Evolutionary conservation across 2,797 vertebrate genomes (phyloP).

Genomic region (Aeoliscus strigatus): DNA sequence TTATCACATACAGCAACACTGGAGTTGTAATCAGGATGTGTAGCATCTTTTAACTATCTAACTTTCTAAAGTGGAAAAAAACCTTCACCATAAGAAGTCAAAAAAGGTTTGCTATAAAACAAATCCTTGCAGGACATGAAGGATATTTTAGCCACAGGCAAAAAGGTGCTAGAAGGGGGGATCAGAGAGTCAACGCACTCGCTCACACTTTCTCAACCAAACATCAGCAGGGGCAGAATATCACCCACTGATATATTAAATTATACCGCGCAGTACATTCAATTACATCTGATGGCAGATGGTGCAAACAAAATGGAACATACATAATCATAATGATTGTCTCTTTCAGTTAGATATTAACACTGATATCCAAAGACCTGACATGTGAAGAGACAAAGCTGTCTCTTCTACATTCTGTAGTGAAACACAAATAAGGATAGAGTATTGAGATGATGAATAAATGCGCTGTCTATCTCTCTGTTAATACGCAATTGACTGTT

Average conservation of each 20-base stretch:
- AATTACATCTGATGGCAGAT: constrained; percentile 72
- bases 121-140: constrained; percentile 31
- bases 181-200: constrained; percentile 1
- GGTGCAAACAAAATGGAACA: constrained; percentile 67
- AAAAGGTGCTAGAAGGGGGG: constrained; percentile 14
- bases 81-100: constrained; percentile 20
- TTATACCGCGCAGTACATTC: constrained; percentile 66
- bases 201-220: constrained; percentile 9
- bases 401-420: no score
- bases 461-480: constrained; percentile 7
- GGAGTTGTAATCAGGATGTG: background rate
- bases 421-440: constrained; percentile 23
- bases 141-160: constrained; percentile 28
- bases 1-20: no score
- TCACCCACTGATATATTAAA: constrained; percentile 58
- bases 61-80: no score
- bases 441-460: no score
- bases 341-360: constrained; percentile 59
- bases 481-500: constrained; percentile 26
- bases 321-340: constrained; percentile 62
- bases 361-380: constrained; percentile 57
- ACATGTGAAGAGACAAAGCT: constrained; percentile 61
- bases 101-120: constrained; percentile 19
- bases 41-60: constrained; percentile 1
- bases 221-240: constrained; percentile 24